A percentile compares a stretch with the other conserved stretches of the same genome.
These are phyloP conservation scores for Myotis brandtii DNA, from an alignment of 2,113 vertebrate genomes.

Conservation along the genomic window DNA sequence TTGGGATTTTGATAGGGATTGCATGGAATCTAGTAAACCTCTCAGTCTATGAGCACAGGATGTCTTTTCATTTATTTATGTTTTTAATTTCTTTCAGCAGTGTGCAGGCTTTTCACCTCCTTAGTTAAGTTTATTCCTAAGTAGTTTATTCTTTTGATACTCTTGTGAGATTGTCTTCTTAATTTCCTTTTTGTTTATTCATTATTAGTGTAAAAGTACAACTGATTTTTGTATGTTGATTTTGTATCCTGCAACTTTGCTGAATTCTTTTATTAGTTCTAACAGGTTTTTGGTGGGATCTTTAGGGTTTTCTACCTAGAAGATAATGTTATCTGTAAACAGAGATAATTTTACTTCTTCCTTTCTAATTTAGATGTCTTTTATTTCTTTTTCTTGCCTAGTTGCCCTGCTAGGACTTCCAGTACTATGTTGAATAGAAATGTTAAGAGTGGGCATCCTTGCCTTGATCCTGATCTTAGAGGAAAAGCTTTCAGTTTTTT, in stretches of 20 bases:
- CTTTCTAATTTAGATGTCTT: neutral
- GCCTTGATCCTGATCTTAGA: neutral
- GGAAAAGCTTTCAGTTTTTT: neutral
- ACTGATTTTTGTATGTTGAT: neutral
- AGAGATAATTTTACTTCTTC: neutral
- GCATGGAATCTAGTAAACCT: neutral
- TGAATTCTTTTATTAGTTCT: conserved; percentile 25
- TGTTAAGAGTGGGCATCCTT: neutral
- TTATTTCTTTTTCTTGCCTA: neutral
- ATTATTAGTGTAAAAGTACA: neutral
- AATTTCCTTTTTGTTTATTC: neutral
- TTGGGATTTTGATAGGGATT: conserved; percentile 7
- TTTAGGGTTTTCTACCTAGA: neutral
- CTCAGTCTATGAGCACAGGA: neutral
- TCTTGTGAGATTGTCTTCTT: conserved; percentile 15
- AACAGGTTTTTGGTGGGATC: neutral
- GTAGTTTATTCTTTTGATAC: conserved; percentile 13
- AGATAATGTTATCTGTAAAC: neutral
- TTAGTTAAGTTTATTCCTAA: conserved; percentile 17
- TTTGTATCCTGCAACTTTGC: conserved; percentile 9
- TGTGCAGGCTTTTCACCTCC: neutral
- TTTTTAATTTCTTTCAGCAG: neutral
- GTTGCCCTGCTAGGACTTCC: neutral
- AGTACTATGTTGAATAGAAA: neutral
- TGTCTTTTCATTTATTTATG: conserved; percentile 18